These are phyloP conservation scores for Clarias batrachus DNA, from an alignment of 2,113 vertebrate species.

Conservation along the genomic window DNA sequence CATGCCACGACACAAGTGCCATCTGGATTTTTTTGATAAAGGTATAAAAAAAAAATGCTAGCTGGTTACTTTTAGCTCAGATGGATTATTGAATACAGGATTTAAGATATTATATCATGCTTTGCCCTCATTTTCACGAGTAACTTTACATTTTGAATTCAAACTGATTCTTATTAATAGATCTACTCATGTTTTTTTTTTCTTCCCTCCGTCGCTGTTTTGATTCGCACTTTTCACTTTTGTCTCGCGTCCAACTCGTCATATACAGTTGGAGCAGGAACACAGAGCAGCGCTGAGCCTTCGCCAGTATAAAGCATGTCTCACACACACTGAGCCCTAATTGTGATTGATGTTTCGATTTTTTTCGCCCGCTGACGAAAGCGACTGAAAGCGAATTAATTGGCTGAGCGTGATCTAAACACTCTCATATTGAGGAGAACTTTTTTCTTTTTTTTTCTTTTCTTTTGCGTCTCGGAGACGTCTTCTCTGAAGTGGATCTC, in stretches of 20 bases:
- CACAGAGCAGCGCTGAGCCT: conserved; percentile 11
- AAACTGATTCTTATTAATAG: background rate
- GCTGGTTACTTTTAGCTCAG: too few species aligned
- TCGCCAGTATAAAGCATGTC: conserved; percentile 12
- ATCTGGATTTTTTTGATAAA: background rate
- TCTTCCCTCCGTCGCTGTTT: background rate
- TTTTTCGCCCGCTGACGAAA: conserved; percentile 1
- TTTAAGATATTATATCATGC: background rate
- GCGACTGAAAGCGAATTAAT: conserved; percentile 1
- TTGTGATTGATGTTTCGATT: conserved; percentile 22
- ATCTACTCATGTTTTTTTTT: background rate
- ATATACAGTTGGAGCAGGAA: conserved; percentile 24
- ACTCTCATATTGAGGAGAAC: conserved; percentile 30
- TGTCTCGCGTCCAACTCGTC: background rate
- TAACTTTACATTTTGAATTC: background rate
- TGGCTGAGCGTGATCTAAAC: conserved; percentile 19
- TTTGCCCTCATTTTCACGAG: background rate
- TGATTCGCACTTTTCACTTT: background rate
- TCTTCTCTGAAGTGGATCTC: conserved; percentile 35
- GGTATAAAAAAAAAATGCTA: background rate
- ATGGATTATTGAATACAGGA: too few species aligned
- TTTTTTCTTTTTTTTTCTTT: conserved; percentile 26
- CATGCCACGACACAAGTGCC: background rate
- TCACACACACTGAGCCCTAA: conserved; percentile 14
- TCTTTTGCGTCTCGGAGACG: background rate